Base-by-base conservation (phyloP, 2,888 invertebrate species). In the Eilema sororculum region DNA sequence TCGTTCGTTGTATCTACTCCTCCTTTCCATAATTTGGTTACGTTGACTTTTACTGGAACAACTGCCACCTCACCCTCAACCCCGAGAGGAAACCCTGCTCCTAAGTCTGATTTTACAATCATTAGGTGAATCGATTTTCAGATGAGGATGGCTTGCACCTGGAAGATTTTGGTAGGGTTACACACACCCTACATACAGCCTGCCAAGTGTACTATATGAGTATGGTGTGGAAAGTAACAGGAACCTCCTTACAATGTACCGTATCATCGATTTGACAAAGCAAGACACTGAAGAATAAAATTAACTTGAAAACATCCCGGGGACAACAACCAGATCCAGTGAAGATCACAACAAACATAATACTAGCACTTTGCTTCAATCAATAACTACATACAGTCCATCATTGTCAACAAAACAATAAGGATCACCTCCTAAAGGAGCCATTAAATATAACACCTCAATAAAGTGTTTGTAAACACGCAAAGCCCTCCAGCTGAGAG, bases 391-490 rank as follows among this genome's bases (percentile, higher is more conserved):
- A 82, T 78, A 80, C 80, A 86, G 84, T 90, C 86, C 89, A 93
- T 91, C 89, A 91, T 86, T 92, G 91, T 91, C 87, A 87, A 80
- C 79, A 78, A 76, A 86, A 92, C 90, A 93, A 91, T 89, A 86
- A 87, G 85, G 79, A 83, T 80, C 78, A 89, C 89, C 93, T 93
- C 90, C 93, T 86, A 95, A 92, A 94, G 94, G 84, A 95, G 94
- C 91, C 89, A 91, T 95, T 91, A 91, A 90, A 91, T 82, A 92
- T 87, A 93, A 92, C 91, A 94, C 91, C 91, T 94, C 92, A 90
- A 94, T 94, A 94, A 95, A 95, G 89, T 95, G 93, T 95, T 95
- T 94, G 95, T 94, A 95, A 95, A 95, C 95, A 95, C 84, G 90
- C 88, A 93, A 92, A 92, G 91, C 90, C 78, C 77, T 92, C 95